Evolutionary conservation across 2,797 vertebrate species (phyloP).

Genomic region (Helostoma temminkii): DNA sequence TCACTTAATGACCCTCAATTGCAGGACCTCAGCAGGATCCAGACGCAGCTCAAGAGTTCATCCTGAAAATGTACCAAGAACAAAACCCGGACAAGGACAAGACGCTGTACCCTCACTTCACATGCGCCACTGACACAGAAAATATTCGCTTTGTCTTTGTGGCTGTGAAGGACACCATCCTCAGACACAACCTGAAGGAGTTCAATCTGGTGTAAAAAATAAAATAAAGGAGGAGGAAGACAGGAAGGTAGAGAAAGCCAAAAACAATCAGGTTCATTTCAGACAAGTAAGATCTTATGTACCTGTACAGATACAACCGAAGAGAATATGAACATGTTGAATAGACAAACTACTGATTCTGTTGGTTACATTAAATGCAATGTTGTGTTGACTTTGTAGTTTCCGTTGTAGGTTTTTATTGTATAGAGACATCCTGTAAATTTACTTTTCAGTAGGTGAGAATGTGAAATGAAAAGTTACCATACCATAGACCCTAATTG

Average conservation of each 20-base stretch:
- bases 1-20: not conserved
- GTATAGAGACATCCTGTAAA: slow-evolving; percentile 9
- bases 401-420: not conserved
- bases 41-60: slow-evolving; percentile 87
- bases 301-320: slow-evolving; percentile 9
- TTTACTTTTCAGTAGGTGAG: slow-evolving; percentile 7
- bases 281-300: not conserved
- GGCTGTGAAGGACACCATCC: slow-evolving; percentile 93
- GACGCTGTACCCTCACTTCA: slow-evolving; percentile 91
- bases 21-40: slow-evolving; percentile 88
- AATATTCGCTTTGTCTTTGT: slow-evolving; percentile 92
- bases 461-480: slow-evolving; percentile 18
- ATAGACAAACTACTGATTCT: not conserved
- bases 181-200: slow-evolving; percentile 89
- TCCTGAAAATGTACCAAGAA: slow-evolving; percentile 92
- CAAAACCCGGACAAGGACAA: slow-evolving; percentile 92
- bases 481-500: not conserved
- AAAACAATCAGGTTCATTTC: not conserved
- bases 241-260: not conserved
- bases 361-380: slow-evolving; percentile 2
- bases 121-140: slow-evolving; percentile 92
- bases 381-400: slow-evolving; percentile 22
- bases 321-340: slow-evolving; percentile 24
- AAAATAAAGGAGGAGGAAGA: not conserved
- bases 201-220: slow-evolving; percentile 88